phyloP scores from a whole-genome alignment of 2,888 invertebrate genomes.

The Tetragonisca angustula region DNA sequence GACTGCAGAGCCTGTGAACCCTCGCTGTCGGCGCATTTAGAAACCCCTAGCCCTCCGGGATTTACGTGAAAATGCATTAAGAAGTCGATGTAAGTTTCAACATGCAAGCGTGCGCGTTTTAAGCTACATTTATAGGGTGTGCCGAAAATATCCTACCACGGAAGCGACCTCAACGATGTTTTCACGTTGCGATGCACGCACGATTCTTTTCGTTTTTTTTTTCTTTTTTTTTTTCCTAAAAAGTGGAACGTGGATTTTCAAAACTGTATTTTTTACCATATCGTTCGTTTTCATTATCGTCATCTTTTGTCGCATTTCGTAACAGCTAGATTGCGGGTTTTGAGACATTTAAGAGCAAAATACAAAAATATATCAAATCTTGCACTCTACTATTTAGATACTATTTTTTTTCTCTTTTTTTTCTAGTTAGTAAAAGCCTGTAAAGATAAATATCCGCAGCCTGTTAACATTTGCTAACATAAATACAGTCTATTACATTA shows the following conservation, averaged over 20 bases:
- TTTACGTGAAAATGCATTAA: slow-evolving; percentile 61
- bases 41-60: slow-evolving; percentile 58
- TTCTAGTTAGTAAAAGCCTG: too few relatives aligned
- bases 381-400: background rate
- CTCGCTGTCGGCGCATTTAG: slow-evolving; percentile 66
- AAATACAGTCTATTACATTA: background rate
- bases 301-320: background rate
- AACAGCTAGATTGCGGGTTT: too few relatives aligned
- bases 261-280: background rate
- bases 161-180: background rate
- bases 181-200: background rate
- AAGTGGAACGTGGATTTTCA: too few relatives aligned
- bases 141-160: slow-evolving; percentile 46
- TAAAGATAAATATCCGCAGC: background rate
- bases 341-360: background rate
- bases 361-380: background rate
- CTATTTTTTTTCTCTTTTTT: background rate
- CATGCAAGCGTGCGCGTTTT: slow-evolving; percentile 41
- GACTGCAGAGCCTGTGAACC: slow-evolving; percentile 62
- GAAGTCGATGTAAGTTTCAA: slow-evolving; percentile 65
- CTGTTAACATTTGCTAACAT: background rate
- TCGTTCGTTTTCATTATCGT: too few relatives aligned
- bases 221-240: background rate
- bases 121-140: slow-evolving; percentile 48
- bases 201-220: background rate